Base-by-base conservation (phyloP, 2,888 invertebrate genomes). In the Eupelmus urozonus region DNA sequence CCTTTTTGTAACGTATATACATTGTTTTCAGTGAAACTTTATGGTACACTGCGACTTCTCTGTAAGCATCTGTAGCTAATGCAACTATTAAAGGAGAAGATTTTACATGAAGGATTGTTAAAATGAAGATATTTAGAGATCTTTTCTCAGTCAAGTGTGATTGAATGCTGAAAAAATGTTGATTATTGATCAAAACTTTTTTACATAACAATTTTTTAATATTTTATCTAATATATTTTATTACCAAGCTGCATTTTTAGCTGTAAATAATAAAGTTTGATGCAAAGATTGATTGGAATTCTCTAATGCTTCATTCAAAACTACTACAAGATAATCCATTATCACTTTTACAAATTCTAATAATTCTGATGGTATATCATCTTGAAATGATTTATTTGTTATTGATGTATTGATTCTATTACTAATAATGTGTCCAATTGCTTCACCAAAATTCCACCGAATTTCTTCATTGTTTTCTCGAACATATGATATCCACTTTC, bases 1-100 rank as follows among this genome's bases (percentile, higher is more conserved):
- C 92, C 80, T 92, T 93, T 84, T 93, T 93, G 84, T 93, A 93
- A 84, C 92, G 91, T 67, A 91, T 91, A 82, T 93, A 95, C 7
- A 94, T 90, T 83, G 91, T 90, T 82, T 92, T 92, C 0, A 93
- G 91, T 0, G 92, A 92, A 55, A 91, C 90, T 0, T 90, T 90
- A 63, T 92, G 91, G 20, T 87, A 89, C 83, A 91, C 91, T 16
- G 94, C 93, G 11, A 94, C 90, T 82, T 93, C 92, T 83, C 91
- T 90, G 34, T 93, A 90, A 82, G 91, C 92, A 9, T 92, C 90
- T 0, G 91, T 91, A 13, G 94, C 94, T 83, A 92, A 92, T 1
- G 92, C 90, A 7, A 89, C 82, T 29, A 84, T 84, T 16, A 91
- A 90, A 29, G 92, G 90, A 49, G 91, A 90, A 63, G 93, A 93